Conservation (phyloP, 1,140 invertebrate species). For the Whitmania pigra region DNA sequence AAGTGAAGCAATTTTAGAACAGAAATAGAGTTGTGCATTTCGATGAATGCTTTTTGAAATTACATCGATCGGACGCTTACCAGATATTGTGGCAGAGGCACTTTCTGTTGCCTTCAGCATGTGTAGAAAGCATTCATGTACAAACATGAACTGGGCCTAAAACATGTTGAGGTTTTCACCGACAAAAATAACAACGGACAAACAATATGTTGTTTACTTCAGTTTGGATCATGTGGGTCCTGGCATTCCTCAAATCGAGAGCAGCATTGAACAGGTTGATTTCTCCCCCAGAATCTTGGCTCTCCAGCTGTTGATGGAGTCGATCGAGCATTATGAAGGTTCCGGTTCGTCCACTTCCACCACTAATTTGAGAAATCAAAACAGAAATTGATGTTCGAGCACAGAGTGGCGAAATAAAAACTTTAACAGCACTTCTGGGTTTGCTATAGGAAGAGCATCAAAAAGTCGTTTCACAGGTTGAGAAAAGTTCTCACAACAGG, state of each 20-base stretch:
- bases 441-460: no score
- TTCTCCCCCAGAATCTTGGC: conserved; percentile 72
- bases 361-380: conserved; percentile 29
- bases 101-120: no score
- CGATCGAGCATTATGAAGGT: conserved; percentile 90
- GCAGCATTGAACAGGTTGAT: conserved; percentile 85
- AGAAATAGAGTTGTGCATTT: no score
- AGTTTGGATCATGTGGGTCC: conserved; percentile 51
- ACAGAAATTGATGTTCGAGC: not conserved
- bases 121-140: not conserved
- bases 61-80: no score
- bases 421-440: not conserved
- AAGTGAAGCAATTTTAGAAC: no score
- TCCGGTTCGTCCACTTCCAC: conserved; percentile 49
- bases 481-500: no score
- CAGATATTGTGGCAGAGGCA: no score
- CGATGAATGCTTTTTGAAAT: no score
- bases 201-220: not conserved
- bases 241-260: conserved; percentile 79
- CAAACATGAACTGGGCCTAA: not conserved
- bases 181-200: not conserved
- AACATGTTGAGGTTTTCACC: not conserved
- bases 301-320: conserved; percentile 68
- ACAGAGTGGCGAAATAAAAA: not conserved
- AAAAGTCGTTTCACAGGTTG: no score